phyloP scores from a whole-genome alignment of 2,888 invertebrate species.

The Norana najaformis region DNA sequence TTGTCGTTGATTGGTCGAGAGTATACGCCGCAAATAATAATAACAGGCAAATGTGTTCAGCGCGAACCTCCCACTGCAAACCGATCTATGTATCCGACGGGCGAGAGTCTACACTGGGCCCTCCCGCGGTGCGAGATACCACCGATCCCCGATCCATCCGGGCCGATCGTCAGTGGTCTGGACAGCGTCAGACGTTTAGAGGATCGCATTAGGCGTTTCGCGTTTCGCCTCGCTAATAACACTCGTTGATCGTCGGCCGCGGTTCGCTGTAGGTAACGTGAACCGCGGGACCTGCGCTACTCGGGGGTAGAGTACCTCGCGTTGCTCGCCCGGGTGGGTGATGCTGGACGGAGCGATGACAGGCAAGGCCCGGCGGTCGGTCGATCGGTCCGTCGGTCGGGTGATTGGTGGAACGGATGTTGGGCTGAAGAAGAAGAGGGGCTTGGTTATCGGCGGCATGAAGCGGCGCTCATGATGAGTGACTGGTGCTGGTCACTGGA shows the following conservation, averaged over 20 bases:
- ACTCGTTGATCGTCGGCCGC: background rate
- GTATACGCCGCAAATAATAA: background rate
- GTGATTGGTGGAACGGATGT: background rate
- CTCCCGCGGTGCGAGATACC: background rate
- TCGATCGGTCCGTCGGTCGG: background rate
- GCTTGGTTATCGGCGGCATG: background rate
- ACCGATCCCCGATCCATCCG: background rate
- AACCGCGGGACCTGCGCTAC: background rate
- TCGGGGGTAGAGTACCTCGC: background rate
- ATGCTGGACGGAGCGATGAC: background rate
- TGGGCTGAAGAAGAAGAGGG: background rate
- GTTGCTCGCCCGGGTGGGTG: background rate
- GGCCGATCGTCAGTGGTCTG: background rate
- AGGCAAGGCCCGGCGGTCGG: constrained; percentile 19
- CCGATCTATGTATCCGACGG: background rate
- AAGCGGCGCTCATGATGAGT: background rate
- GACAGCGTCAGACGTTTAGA: constrained; percentile 16
- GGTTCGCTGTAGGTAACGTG: background rate
- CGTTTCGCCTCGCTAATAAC: constrained; percentile 19
- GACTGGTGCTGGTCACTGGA: too few species aligned
- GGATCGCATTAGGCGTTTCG: constrained; percentile 22
- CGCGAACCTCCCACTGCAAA: constrained; percentile 6
- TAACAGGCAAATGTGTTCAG: background rate
- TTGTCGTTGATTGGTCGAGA: constrained; percentile 25
- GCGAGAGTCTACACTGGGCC: background rate